These are phyloP conservation scores for Morbakka virulenta DNA, from an alignment of 30 jellyfish, hydroid and myxozoan species.

Conservation along the genomic window DNA sequence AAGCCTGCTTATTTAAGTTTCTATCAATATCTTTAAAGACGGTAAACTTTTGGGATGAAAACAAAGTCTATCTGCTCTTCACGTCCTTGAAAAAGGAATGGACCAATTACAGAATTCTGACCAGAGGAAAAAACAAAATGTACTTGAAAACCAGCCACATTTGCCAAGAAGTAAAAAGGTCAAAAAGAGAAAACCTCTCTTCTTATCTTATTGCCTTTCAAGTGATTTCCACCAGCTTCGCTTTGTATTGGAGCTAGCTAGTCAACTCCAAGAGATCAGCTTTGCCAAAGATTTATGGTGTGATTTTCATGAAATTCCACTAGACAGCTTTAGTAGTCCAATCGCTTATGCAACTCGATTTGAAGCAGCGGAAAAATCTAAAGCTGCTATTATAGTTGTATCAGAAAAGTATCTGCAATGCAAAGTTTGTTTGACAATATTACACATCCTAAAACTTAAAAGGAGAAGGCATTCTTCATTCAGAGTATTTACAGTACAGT, in stretches of 20 bases:
- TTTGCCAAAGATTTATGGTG: slow-evolving; percentile 50
- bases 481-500: neutral
- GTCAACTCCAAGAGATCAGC: slow-evolving; percentile 49
- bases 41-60: too few species aligned
- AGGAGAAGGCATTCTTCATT: neutral
- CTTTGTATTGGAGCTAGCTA: slow-evolving; percentile 41
- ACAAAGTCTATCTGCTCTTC: too few species aligned
- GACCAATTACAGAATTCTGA: too few species aligned
- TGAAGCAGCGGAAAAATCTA: slow-evolving; percentile 55
- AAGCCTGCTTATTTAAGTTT: too few species aligned
- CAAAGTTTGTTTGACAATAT: neutral
- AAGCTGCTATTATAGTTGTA: slow-evolving; percentile 44
- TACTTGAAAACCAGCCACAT: too few species aligned
- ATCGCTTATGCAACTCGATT: slow-evolving; percentile 22
- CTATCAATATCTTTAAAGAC: too few species aligned
- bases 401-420: slow-evolving; percentile 17
- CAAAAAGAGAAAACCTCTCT: slow-evolving; percentile 47
- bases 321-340: slow-evolving; percentile 29
- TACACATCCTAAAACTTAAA: neutral
- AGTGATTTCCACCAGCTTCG: slow-evolving; percentile 42
- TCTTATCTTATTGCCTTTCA: slow-evolving; percentile 23
- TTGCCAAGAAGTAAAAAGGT: too few species aligned
- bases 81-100: too few species aligned
- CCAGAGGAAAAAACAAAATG: too few species aligned
- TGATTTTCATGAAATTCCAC: slow-evolving; percentile 39